Evolutionary conservation across 2,797 vertebrate genomes (phyloP), one percentile per base, ranked within the genome.

Genomic region (Siniperca scherzeri): DNA sequence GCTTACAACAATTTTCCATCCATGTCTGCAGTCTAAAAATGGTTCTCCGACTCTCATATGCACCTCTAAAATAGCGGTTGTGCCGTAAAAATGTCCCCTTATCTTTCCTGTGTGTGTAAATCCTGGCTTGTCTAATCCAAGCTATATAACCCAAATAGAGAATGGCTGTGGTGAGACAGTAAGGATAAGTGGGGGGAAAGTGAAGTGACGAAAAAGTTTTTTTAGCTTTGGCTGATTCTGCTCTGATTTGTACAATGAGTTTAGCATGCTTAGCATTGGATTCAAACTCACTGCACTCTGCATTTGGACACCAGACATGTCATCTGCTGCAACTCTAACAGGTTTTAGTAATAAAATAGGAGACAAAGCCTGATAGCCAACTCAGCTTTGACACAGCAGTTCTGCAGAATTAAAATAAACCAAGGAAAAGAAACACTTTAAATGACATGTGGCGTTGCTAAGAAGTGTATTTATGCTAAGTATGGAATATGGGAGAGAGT

Each of bases 91-190:
- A 89, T 68, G 94, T 95, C 94, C 91, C 78, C 88, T 95, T 95
- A 95, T 95, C 94, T 95, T 95, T 94, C 90, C 93, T 89, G 87
- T 50, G 48, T 46, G 66, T 83, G 74, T 95, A 94, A 93, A 94
- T 95, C 87, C 64, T 68, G 78, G 73, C 69, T 75, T 81, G 88
- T 89, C 87, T 80, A 88, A 87, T 90, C 83, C 87, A 78, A 87
- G 87, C 82, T 50, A 11, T 67, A 76, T 72, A 89, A 79, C 53
- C 85, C 84, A 83, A 77, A 81, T 74, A 71, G 83, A 89, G 87
- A 91, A 89, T 27, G 80, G 85, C 87, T 85, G 73, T 21, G 81
- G 87, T 80, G 83, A 84, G 87, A 86, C 86, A 81, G 90, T 78
- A 83, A 77, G 86, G 60, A 90, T 81, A 90, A 82, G 79, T 57